Conservation (phyloP, 2,113 vertebrate genomes). For the Cyphomyrus discorhynchus region DNA sequence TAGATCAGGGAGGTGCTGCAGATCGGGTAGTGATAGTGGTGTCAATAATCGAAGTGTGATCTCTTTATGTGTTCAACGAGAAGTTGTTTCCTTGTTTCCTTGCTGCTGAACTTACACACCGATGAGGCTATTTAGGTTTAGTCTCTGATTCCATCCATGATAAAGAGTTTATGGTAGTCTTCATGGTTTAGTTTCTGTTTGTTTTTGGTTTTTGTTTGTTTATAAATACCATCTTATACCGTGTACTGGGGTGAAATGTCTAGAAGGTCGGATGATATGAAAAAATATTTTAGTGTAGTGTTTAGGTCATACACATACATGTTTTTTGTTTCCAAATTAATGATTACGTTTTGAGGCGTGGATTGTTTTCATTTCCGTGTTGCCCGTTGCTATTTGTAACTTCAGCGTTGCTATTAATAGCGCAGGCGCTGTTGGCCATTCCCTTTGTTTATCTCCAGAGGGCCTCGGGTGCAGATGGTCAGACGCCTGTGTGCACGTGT, state of each 20-base stretch:
- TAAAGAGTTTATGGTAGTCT: background rate
- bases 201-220: background rate
- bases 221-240: background rate
- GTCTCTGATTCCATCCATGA: background rate
- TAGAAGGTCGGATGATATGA: background rate
- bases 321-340: background rate
- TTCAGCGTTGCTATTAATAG: background rate
- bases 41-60: background rate
- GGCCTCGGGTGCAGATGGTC: background rate
- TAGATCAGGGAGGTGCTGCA: too few species aligned
- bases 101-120: background rate
- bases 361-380: background rate
- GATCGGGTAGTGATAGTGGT: background rate
- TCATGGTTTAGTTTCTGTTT: background rate
- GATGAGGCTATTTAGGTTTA: background rate
- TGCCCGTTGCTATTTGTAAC: background rate
- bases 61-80: background rate
- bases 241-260: background rate
- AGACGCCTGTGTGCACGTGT: background rate
- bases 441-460: background rate
- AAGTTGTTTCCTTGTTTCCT: background rate
- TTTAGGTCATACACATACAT: background rate
- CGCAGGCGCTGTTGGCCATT: background rate
- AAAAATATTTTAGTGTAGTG: background rate
- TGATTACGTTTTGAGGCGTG: background rate